These are phyloP conservation scores for Alligator mississippiensis DNA, from an alignment of 2,113 vertebrate species.

Conservation along the genomic window DNA sequence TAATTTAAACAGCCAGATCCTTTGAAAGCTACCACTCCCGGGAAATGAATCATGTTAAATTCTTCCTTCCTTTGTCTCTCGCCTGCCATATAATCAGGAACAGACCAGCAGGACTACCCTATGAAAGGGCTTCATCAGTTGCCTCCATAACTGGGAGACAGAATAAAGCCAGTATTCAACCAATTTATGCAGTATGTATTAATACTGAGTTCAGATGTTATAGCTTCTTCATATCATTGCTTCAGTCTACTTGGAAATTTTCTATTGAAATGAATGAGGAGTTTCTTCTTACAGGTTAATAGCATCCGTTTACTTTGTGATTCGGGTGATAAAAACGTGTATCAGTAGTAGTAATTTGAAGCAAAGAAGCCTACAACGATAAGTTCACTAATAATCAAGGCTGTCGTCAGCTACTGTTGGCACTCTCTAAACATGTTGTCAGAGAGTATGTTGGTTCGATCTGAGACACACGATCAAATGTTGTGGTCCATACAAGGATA, in stretches of 20 bases:
- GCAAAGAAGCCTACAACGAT: neutral
- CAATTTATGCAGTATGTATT: slow-evolving; percentile 18
- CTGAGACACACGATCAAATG: neutral
- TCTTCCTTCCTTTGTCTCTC: slow-evolving; percentile 11
- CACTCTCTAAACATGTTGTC: neutral
- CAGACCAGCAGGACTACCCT: neutral
- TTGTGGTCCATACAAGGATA: neutral
- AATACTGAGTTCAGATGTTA: slow-evolving; percentile 23
- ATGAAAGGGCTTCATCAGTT: neutral
- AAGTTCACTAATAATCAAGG: neutral
- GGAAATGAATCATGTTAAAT: neutral
- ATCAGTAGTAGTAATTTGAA: no score
- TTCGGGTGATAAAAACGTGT: neutral
- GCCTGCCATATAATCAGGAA: neutral
- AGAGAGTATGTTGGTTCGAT: neutral
- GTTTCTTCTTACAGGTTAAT: neutral
- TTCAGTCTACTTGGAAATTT: slow-evolving; percentile 9
- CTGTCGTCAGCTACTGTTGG: neutral
- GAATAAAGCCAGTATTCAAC: neutral
- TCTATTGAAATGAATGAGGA: neutral
- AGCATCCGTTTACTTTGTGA: slow-evolving; percentile 24
- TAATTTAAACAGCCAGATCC: neutral
- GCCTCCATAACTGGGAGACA: neutral
- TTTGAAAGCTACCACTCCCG: neutral
- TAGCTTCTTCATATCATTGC: slow-evolving; percentile 11